Evolutionary conservation across 53 echinoderm and acorn worm species (phyloP).

Genomic region (Paelopatides confundens): DNA sequence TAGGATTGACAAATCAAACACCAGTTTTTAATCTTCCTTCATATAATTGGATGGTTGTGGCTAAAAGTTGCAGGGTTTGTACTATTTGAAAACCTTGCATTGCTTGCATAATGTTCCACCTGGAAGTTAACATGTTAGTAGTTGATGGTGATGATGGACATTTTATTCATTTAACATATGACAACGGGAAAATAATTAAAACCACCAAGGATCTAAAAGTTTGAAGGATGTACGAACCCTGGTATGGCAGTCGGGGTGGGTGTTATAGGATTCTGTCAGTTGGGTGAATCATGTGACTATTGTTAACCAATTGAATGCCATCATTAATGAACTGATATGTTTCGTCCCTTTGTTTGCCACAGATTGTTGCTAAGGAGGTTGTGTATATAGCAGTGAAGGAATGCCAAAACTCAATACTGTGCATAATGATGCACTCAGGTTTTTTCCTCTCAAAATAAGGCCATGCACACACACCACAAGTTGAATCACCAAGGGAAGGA

Average conservation of each 20-base stretch:
- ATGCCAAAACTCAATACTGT: not conserved
- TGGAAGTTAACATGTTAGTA: too few relatives aligned
- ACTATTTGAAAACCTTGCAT: too few relatives aligned
- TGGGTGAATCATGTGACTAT: not conserved
- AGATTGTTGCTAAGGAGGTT: slow-evolving; percentile 40
- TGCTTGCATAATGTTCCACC: too few relatives aligned
- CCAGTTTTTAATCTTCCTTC: too few relatives aligned
- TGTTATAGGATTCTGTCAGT: not conserved
- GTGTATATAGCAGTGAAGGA: slow-evolving; percentile 22
- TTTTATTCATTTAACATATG: too few relatives aligned
- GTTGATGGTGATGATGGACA: too few relatives aligned
- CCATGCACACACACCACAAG: not conserved
- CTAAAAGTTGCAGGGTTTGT: too few relatives aligned
- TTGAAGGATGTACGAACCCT: not conserved
- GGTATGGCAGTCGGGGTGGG: not conserved
- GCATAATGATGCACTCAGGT: not conserved
- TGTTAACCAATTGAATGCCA: slow-evolving; percentile 1
- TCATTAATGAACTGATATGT: slow-evolving; percentile 20
- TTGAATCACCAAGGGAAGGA: not conserved
- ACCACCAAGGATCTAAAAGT: not conserved
- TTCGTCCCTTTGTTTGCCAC: slow-evolving; percentile 19
- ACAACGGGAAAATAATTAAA: too few relatives aligned
- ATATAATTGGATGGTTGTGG: too few relatives aligned
- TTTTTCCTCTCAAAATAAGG: not conserved
- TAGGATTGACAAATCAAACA: too few relatives aligned